These are phyloP conservation scores for Drosophila lacteicornis DNA, from an alignment of 1,140 invertebrate species.

Conservation along the genomic window DNA sequence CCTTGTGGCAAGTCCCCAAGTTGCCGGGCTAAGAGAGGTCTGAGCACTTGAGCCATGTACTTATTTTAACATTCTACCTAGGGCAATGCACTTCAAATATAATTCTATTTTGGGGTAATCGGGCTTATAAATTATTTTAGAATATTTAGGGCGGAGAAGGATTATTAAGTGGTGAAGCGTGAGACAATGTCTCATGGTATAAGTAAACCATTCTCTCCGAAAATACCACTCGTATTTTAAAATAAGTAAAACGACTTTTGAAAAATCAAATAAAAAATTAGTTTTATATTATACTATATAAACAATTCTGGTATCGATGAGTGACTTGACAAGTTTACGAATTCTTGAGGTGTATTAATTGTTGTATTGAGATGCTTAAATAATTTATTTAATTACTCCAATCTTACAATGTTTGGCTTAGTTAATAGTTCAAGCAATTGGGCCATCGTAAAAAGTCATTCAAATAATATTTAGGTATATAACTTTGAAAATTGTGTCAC, in stretches of 20 bases:
- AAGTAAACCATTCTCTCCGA: neutral
- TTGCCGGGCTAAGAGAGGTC: slow-evolving; percentile 35
- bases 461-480: neutral
- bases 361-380: no score
- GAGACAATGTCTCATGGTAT: neutral
- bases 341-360: neutral
- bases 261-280: neutral
- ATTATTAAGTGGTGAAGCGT: neutral
- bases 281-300: no score
- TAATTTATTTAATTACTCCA: neutral
- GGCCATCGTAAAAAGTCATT: no score
- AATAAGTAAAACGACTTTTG: neutral
- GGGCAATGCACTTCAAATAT: slow-evolving; percentile 27
- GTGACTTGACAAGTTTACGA: neutral
- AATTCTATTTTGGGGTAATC: slow-evolving; percentile 28
- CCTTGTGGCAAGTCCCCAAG: slow-evolving; percentile 29
- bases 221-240: neutral
- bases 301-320: no score
- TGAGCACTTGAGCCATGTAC: slow-evolving; percentile 29
- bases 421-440: neutral
- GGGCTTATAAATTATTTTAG: slow-evolving; percentile 24
- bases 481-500: neutral
- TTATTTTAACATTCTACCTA: slow-evolving; percentile 32
- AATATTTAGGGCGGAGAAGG: neutral
- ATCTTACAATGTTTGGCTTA: neutral